Percentiles rank a stretch among this genome's conserved stretches.
Evolutionary conservation across 1,140 invertebrate species (phyloP).

Genomic region (Anoplophora glabripennis): DNA sequence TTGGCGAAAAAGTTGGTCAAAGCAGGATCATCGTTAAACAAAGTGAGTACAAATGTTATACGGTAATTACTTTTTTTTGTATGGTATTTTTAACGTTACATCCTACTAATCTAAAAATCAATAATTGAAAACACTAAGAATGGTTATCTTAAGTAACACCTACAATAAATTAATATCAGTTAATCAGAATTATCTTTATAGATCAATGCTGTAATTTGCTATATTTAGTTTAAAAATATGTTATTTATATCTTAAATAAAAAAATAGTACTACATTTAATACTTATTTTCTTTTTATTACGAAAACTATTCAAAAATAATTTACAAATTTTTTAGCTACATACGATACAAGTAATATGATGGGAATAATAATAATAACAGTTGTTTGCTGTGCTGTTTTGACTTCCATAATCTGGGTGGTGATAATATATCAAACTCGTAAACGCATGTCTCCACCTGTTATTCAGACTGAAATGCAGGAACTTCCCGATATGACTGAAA

Average conservation of each 20-base stretch:
- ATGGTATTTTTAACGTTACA: too few relatives aligned
- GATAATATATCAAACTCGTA: conserved; percentile 83
- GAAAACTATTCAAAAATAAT: too few relatives aligned
- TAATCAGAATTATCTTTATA: not conserved
- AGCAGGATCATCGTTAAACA: conserved; percentile 56
- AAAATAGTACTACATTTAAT: not conserved
- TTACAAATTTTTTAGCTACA: conserved; percentile 22
- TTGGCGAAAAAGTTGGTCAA: conserved; percentile 63
- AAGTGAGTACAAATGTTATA: conserved; percentile 45
- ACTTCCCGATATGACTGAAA: conserved; percentile 24
- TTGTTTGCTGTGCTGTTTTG: conserved; percentile 84
- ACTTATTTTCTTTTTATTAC: too few relatives aligned
- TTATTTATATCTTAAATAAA: not conserved
- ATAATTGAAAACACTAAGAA: not conserved
- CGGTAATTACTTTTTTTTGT: too few relatives aligned
- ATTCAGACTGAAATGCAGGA: conserved; percentile 22
- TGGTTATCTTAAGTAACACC: not conserved
- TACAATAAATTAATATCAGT: not conserved
- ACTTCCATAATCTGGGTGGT: conserved; percentile 90
- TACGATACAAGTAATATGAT: conserved; percentile 62
- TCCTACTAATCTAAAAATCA: too few relatives aligned
- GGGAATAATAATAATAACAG: conserved; percentile 83
- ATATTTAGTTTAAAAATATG: not conserved
- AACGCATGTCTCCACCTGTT: conserved; percentile 35
- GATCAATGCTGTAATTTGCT: not conserved